phyloP scores from a whole-genome alignment of 1,140 invertebrate genomes.

The Aradophagus sp. region DNA sequence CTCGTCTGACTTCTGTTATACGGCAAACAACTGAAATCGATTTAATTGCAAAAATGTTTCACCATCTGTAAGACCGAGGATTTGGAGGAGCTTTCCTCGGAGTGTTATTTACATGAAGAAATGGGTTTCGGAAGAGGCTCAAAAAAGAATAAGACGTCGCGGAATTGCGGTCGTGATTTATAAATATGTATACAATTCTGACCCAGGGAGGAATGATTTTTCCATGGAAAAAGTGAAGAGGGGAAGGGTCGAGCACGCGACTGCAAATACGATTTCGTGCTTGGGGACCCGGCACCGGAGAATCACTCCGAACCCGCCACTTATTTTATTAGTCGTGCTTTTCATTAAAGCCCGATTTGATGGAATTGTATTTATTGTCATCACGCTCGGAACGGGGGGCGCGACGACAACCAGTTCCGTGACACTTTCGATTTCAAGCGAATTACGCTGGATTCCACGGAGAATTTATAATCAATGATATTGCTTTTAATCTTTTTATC shows the following conservation, averaged over 20 bases:
- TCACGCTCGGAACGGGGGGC: constrained; percentile 33
- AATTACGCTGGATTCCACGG: constrained; percentile 20
- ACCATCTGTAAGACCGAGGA: too few species aligned
- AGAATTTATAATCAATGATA: constrained; percentile 31
- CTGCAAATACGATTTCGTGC: constrained; percentile 62
- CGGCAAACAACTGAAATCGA: too few species aligned
- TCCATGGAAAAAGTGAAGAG: constrained; percentile 50
- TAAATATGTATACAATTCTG: constrained; percentile 58
- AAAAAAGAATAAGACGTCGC: constrained; percentile 58
- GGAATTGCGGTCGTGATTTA: constrained; percentile 40
- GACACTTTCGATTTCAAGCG: constrained; percentile 31
- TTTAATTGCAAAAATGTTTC: too few species aligned
- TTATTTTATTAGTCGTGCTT: constrained; percentile 71
- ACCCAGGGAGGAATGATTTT: constrained; percentile 34
- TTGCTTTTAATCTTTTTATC: constrained; percentile 11
- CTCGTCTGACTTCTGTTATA: too few species aligned
- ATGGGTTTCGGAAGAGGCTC: constrained; percentile 66
- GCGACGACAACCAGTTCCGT: constrained; percentile 35
- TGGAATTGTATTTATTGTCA: constrained; percentile 67
- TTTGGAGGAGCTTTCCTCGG: too few species aligned
- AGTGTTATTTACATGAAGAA: constrained; percentile 72
- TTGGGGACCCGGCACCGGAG: constrained; percentile 59
- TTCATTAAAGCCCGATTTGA: constrained; percentile 68
- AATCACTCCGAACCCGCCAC: constrained; percentile 61
- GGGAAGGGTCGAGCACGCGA: constrained; percentile 51